Base-by-base conservation (phyloP, 2,888 invertebrate genomes). In the Watsonalla cultraria region DNA sequence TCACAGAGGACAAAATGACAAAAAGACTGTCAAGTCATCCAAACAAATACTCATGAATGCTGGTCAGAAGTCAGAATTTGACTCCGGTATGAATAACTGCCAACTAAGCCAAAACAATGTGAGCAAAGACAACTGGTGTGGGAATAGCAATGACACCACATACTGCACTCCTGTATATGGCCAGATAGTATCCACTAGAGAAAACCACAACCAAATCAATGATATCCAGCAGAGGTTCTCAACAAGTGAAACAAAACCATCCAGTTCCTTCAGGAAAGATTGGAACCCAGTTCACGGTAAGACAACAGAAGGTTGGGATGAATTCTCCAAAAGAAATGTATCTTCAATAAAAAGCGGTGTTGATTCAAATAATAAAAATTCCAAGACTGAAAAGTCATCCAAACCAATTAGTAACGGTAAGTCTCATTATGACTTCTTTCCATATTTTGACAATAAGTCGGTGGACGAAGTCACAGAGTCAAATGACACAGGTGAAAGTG, bases 121-220 rank as follows among this genome's bases (percentile, higher is more conserved):
- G 0, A 74, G 61, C 33, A 80, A 76, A 56, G 88, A 87, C 48
- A 84, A 74, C 39, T 76, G 78, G 56, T 70, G 72, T 52, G 70
- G 64, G 2, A 82, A 72, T 47, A 75, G 65, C 9, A 70, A 77
- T n/a, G 88, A 90, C 55, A 86, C 86, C 0, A 90, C 91, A 0
- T 90, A 89, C 60, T 90, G 91, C 59, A 87, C 91, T 0, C 88
- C 90, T 0, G 84, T 89, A 0, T 89, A 89, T n/a, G 90, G 91
- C 2, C 91, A 90, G 60, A 90, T 90, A 50, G 88, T 90, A 0
- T 90, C 90, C 0, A 85, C 78, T 7, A 78, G 91, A 68, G 90
- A 90, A 68, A 90, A 90, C 54, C 90, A 90, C 65, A 89, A 88
- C 53, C 85, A 90, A 79, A 90, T 90, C 52, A 87, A 90, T 58